Evolutionary conservation across 2,113 vertebrate species (phyloP).

Genomic region (Microtus ochrogaster): DNA sequence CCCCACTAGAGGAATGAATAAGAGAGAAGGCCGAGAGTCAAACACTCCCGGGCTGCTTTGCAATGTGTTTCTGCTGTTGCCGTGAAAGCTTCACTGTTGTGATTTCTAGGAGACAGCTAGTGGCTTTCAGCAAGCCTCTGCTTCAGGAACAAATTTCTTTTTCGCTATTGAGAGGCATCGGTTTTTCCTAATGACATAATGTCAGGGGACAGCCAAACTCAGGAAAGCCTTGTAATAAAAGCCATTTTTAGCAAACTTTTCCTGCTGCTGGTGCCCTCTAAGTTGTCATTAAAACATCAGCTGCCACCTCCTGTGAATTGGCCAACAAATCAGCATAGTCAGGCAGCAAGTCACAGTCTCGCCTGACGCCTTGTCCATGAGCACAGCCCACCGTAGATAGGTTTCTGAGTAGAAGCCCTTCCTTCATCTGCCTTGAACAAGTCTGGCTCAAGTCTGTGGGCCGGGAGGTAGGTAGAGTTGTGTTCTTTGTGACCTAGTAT

Average conservation of each 20-base stretch:
- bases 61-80: conserved; percentile 74
- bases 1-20: conserved; percentile 67
- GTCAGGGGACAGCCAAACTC: conserved; percentile 67
- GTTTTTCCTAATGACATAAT: conserved; percentile 84
- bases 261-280: conserved; percentile 34
- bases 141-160: conserved; percentile 72
- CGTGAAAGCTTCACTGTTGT: conserved; percentile 72
- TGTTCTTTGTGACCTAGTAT: neutral
- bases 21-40: conserved; percentile 65
- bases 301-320: conserved; percentile 55
- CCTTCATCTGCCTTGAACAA: conserved; percentile 24
- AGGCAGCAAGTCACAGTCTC: conserved; percentile 7
- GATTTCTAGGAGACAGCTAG: conserved; percentile 77
- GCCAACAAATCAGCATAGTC: conserved; percentile 59
- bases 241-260: conserved; percentile 76
- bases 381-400: neutral
- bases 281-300: conserved; percentile 62
- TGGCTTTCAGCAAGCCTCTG: conserved; percentile 75
- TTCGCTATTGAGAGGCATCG: conserved; percentile 75
- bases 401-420: neutral
- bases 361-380: neutral
- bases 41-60: conserved; percentile 54
- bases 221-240: conserved; percentile 78
- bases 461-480: neutral
- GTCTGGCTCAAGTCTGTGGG: neutral